phyloP scores from a whole-genome alignment of 1,140 invertebrate genomes.

The Tribolium madens region DNA sequence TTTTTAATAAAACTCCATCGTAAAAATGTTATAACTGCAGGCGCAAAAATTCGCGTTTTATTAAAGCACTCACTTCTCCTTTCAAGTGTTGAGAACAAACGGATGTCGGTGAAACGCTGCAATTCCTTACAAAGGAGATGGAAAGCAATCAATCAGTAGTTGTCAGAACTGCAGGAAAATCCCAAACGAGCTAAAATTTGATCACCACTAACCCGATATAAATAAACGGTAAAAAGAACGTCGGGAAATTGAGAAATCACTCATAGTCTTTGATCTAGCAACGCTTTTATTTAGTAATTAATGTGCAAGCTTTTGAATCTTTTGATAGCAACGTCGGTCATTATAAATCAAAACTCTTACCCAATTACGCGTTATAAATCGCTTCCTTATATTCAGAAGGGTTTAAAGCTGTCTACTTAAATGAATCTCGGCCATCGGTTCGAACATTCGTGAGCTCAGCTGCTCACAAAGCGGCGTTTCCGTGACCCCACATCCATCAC shows the following conservation, averaged over 20 bases:
- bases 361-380: slow-evolving; percentile 14
- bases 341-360: slow-evolving; percentile 16
- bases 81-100: not conserved
- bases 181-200: slow-evolving; percentile 14
- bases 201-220: slow-evolving; percentile 7
- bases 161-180: slow-evolving; percentile 13
- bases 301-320: not conserved
- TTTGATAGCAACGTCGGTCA: not conserved
- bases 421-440: not conserved
- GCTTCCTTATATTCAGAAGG: slow-evolving; percentile 1
- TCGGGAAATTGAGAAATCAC: too few species aligned
- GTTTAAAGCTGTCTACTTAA: not conserved
- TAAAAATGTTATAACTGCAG: too few species aligned
- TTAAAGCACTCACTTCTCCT: not conserved
- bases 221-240: not conserved
- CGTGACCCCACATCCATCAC: slow-evolving; percentile 21
- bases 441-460: slow-evolving; percentile 16
- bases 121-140: slow-evolving; percentile 18
- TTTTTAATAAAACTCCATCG: too few species aligned
- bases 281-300: not conserved
- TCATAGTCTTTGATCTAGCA: not conserved
- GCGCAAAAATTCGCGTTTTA: not conserved
- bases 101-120: not conserved
- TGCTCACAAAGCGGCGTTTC: slow-evolving; percentile 17
- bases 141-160: slow-evolving; percentile 2